These are phyloP conservation scores for Catostylus mosaicus DNA, from an alignment of 30 jellyfish, hydroid and myxozoan species.

Conservation along the genomic window DNA sequence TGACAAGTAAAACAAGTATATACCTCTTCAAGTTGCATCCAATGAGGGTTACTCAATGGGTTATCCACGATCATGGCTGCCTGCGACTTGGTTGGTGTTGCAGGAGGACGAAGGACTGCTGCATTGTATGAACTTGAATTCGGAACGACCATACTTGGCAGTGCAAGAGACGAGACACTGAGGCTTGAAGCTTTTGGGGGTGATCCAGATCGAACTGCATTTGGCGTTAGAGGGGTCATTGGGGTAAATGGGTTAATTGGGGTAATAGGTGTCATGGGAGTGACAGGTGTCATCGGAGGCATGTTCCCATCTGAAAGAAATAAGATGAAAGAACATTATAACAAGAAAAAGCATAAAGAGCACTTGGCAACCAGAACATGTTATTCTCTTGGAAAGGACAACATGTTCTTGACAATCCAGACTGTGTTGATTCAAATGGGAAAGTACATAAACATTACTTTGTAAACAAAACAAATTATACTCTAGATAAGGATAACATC, in stretches of 20 bases:
- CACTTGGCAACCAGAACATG: neutral
- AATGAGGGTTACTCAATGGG: constrained; percentile 65
- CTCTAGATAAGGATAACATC: no score
- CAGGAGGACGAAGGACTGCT: constrained; percentile 63
- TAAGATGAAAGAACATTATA: neutral
- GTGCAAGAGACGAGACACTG: constrained; percentile 43
- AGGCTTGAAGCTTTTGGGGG: constrained; percentile 74
- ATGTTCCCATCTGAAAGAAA: constrained; percentile 64
- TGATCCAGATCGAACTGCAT: constrained; percentile 72
- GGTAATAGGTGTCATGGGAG: constrained; percentile 95
- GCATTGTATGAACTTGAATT: constrained; percentile 7
- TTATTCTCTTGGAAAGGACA: no score
- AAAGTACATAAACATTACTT: no score
- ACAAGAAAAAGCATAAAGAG: neutral
- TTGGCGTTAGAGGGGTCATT: constrained; percentile 70
- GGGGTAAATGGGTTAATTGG: constrained; percentile 93
- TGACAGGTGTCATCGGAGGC: constrained; percentile 98
- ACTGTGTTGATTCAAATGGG: no score
- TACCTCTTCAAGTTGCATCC: constrained; percentile 96
- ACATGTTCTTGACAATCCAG: no score
- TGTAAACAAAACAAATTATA: no score
- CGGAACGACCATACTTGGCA: constrained; percentile 54
- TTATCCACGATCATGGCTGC: constrained; percentile 17
- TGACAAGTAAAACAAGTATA: neutral
- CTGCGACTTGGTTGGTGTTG: constrained; percentile 63